Base-by-base conservation (phyloP, 2,797 vertebrate genomes). In the Enteromius anoplus region DNA sequence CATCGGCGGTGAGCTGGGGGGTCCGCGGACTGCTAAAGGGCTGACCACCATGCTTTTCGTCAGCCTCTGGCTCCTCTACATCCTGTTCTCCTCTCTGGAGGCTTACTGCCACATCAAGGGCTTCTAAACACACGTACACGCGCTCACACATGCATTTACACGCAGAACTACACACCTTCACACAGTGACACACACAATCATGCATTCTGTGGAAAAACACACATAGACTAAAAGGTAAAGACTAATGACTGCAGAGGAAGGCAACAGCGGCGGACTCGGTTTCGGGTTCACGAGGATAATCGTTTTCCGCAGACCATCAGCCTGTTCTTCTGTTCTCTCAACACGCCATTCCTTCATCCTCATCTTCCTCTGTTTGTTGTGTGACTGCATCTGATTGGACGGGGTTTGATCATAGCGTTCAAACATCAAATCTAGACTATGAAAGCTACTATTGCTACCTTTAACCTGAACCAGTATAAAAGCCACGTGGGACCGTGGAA, bases 31-130 rank as follows among this genome's bases (percentile, higher is more conserved):
- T 96, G 95, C 98, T 89, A 99, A 99, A 95, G 93, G 91, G 92
- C 93, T 98, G 92, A 99, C 98, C 87, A 93, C 95, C 91, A 95
- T 94, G 93, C 95, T 99, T 86, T 99, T 99, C 88, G 7, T 97
- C 92, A 97, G 98, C 89, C 96, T 99, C 87, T 99, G 98, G 98
- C 96, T 99, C 89, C 94, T 99, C 94, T 99, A 99, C 95, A 99
- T 99, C 95, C 96, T 99, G 90, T 98, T 99, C 96, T 99, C 98
- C 91, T 99, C 98, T 86, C 96, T 99, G 95, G 98, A 99, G 95
- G 98, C 97, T 93, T 99, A 99, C 95, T 99, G 98, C 96, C 98
- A 99, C 96, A 97, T 99, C 96, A 94, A 95, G 91, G 98, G 97
- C 95, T 99, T 99, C 97, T 99, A 96, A 95, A 90, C 47, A 84